A percentile compares a stretch with the other conserved stretches of the same genome.
phyloP scores from a whole-genome alignment of 2,113 vertebrate species.

The Oncorhynchus keta region DNA sequence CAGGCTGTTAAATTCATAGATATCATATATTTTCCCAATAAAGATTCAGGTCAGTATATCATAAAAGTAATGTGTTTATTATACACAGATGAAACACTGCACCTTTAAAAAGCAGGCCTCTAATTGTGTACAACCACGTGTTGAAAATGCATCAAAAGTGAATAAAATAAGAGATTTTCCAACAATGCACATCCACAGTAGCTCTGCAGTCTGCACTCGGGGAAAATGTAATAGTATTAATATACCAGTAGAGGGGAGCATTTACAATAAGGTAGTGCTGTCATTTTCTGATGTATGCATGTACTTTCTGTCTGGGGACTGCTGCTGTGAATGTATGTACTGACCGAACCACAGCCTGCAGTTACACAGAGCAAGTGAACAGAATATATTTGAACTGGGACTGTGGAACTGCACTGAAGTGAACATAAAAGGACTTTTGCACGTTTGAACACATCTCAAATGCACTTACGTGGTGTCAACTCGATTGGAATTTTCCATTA shows the following conservation, averaged over 20 bases:
- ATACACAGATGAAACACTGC: too few relatives aligned
- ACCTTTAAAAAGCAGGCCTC: too few relatives aligned
- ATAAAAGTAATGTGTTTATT: too few relatives aligned
- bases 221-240: constrained; percentile 2
- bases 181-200: not conserved
- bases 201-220: not conserved
- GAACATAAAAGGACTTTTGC: too few relatives aligned
- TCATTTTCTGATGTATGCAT: not conserved
- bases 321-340: not conserved
- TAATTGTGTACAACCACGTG: too few relatives aligned
- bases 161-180: not conserved
- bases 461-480: too few relatives aligned
- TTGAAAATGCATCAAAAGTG: not conserved
- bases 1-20: not conserved
- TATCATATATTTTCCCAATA: too few relatives aligned
- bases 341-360: not conserved
- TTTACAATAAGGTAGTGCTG: not conserved
- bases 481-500: too few relatives aligned
- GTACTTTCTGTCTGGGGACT: not conserved
- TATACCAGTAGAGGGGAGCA: constrained; percentile 41
- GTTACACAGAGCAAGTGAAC: not conserved
- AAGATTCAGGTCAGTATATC: too few relatives aligned
- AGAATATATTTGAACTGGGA: not conserved
- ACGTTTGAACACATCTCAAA: too few relatives aligned
- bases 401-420: not conserved